Percentiles rank a stretch among this genome's conserved stretches.
Evolutionary conservation across 2,797 vertebrate genomes (phyloP).

Genomic region (Discoglossus pictus): DNA sequence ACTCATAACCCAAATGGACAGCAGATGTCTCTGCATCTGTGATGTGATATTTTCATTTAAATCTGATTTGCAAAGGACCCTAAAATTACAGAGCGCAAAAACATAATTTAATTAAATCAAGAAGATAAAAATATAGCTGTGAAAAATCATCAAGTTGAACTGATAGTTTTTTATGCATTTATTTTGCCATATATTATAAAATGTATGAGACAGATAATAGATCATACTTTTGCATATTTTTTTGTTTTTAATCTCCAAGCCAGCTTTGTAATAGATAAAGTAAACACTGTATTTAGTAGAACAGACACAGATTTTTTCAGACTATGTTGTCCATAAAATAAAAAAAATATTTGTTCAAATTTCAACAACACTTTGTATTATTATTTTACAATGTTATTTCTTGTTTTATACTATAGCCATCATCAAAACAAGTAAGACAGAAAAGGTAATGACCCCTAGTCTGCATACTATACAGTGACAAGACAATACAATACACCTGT

Average conservation of each 20-base stretch:
- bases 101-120: slow-evolving; percentile 38
- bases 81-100: slow-evolving; percentile 43
- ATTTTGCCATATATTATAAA: slow-evolving; percentile 14
- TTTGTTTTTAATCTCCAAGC: neutral
- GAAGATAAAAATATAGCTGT: slow-evolving; percentile 29
- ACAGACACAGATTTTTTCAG: no score
- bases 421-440: no score
- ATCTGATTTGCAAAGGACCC: slow-evolving; percentile 38
- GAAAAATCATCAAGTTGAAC: slow-evolving; percentile 25
- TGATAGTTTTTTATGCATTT: slow-evolving; percentile 5
- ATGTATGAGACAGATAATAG: slow-evolving; percentile 1
- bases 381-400: no score
- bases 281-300: neutral
- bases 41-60: slow-evolving; percentile 42
- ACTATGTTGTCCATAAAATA: no score
- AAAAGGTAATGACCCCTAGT: no score
- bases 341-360: no score
- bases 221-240: neutral
- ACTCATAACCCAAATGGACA: slow-evolving; percentile 38
- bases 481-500: no score
- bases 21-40: slow-evolving; percentile 50
- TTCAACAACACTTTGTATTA: no score
- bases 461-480: no score
- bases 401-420: no score
- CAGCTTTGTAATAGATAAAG: slow-evolving; percentile 1